Evolutionary conservation across 2,888 invertebrate species (phyloP), one percentile per base, ranked within the genome.

Genomic region (Athalia cordata): DNA sequence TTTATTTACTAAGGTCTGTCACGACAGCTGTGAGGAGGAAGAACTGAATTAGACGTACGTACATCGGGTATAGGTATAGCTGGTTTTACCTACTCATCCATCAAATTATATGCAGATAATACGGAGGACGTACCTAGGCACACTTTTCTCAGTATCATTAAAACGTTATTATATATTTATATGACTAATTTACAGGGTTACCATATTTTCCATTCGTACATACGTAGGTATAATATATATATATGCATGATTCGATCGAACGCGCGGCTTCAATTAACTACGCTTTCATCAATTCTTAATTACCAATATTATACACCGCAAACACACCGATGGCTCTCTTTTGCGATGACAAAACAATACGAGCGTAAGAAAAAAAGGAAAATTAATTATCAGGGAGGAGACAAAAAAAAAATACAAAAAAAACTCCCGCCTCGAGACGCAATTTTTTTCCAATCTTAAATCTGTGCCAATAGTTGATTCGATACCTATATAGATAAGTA

Each of bases 1-100:
- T 76, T 49, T 76, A 76, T 78, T 75, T 76, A 67, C 75, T 75
- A 61, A 49, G 62, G 49, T 50, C n/a, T 50, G 64, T 9, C 72
- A 72, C 72, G 72, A 59, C 29, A 67, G 13, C 29, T 29, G 29
- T 29, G 29, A 47, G 47, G 47, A 5, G 49, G n/a, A 50, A 68
- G 43, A 29, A 55, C 55, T 11, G 29, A 55, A 29, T 29, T 29
- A 2, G 29, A 29, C 29, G 29, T 29, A 29, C 29, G 29, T 29
- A 29, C 29, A 2, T 29, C 29, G 29, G 29, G 29, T 29, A 2
- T 29, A 29, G n/a, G 5, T 55, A 55, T 55, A 52, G 8, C 52
- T 9, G 7, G 52, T 52, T 9, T 52, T 52, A 52, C 11, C 7
- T 52, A 3, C 52, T 11, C n/a, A 7, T 55, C 68, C 52, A 55